Conservation (phyloP, 2,113 vertebrate species). For the Pleuronectes platessa region DNA sequence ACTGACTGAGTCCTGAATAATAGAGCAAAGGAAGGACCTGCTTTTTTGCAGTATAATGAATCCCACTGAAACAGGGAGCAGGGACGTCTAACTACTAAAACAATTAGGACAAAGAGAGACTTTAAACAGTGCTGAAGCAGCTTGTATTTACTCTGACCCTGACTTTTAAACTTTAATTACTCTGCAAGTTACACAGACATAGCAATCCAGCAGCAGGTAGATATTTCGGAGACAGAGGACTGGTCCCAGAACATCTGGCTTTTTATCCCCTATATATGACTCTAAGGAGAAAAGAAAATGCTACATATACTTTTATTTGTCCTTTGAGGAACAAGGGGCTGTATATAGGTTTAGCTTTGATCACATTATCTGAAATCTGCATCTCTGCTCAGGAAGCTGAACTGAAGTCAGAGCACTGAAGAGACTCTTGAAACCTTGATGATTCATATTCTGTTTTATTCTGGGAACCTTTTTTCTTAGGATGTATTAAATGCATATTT, state of each 20-base stretch:
- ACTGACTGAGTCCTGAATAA: slow-evolving; percentile 80
- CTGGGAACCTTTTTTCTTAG: not conserved
- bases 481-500: not conserved
- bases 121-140: slow-evolving; percentile 15
- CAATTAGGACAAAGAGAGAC: slow-evolving; percentile 49
- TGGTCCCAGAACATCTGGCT: slow-evolving; percentile 51
- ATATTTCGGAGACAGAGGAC: slow-evolving; percentile 34
- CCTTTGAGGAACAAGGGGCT: not conserved
- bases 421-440: not conserved
- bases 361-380: slow-evolving; percentile 8
- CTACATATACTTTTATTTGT: slow-evolving; percentile 1
- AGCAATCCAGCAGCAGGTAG: slow-evolving; percentile 41
- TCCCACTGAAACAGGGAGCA: slow-evolving; percentile 58
- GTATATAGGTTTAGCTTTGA: slow-evolving; percentile 4
- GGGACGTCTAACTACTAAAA: slow-evolving; percentile 52
- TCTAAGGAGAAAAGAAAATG: slow-evolving; percentile 3
- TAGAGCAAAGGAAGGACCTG: slow-evolving; percentile 66
- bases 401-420: not conserved
- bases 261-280: slow-evolving; percentile 22
- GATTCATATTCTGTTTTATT: slow-evolving; percentile 36
- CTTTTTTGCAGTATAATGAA: slow-evolving; percentile 74
- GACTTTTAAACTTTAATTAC: slow-evolving; percentile 49
- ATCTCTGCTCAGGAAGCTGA: not conserved
- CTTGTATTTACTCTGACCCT: slow-evolving; percentile 31
- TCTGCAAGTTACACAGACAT: slow-evolving; percentile 15